phyloP scores from a whole-genome alignment of 2,888 invertebrate species.

The Cheilosia vulpina region DNA sequence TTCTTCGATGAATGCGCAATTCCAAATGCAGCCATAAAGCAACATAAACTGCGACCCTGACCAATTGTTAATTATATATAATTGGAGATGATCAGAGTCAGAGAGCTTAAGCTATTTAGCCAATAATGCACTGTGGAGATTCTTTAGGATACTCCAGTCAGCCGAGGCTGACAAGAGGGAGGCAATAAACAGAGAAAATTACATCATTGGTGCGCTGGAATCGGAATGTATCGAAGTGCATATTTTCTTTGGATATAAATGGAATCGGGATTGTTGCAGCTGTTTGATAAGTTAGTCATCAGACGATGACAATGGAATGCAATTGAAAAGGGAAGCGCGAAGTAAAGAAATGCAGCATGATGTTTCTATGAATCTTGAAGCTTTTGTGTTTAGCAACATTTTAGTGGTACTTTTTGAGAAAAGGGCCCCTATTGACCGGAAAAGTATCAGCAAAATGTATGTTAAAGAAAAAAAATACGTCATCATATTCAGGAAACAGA shows the following conservation, averaged over 20 bases:
- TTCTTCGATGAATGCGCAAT: constrained; percentile 53
- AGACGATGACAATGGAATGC: constrained; percentile 4
- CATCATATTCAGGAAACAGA: too few relatives aligned
- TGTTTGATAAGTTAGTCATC: constrained; percentile 50
- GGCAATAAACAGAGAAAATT: constrained; percentile 40
- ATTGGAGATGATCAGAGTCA: constrained; percentile 66
- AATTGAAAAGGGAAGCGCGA: constrained; percentile 7
- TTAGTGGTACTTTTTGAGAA: not conserved
- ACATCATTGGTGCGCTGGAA: constrained; percentile 54
- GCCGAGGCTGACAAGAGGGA: not conserved
- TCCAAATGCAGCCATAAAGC: constrained; percentile 51
- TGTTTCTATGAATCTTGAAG: not conserved
- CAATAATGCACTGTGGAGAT: constrained; percentile 56
- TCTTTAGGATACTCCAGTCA: constrained; percentile 11
- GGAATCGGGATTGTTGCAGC: constrained; percentile 34
- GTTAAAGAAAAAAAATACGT: not conserved
- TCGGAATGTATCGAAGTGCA: constrained; percentile 47
- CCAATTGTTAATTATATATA: constrained; percentile 67
- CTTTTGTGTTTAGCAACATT: not conserved
- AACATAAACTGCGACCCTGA: constrained; percentile 13
- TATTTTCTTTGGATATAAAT: constrained; percentile 42
- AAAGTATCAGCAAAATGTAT: not conserved
- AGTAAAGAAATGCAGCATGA: not conserved
- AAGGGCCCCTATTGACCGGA: not conserved
- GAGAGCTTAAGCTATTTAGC: constrained; percentile 48